Evolutionary conservation across 2,113 vertebrate genomes (phyloP), one percentile per base, ranked within the genome.

Genomic region (Polyodon spathula): DNA sequence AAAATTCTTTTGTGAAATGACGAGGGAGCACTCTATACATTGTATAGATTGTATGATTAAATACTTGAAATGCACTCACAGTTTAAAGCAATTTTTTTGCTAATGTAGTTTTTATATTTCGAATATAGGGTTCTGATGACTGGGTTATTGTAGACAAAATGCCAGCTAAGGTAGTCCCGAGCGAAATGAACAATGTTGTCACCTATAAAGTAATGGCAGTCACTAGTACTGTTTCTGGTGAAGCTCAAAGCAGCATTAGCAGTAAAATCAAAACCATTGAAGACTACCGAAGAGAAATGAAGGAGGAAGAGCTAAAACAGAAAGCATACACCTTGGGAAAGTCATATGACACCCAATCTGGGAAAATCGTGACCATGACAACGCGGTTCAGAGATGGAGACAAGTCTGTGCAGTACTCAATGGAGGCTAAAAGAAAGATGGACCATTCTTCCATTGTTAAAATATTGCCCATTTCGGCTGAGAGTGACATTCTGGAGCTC

Each of bases 81-180:
- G 46, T 14, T 50, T 50, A 50, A 12, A 12, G 46, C n/a, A 50
- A 50, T 59, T n/a, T n/a, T n/a, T n/a, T 64, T 43, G 78, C 87
- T 93, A 88, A 92, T 84, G 72, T 86, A 84, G 83, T 77, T 87
- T 87, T 92, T 87, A 85, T 92, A 89, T 91, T 78, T 87, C 76
- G 81, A 80, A 85, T 88, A 83, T 91, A 92, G 87, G 86, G 87
- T 83, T 72, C 86, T 88, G 85, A 89, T 80, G 82, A 83, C 78
- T 86, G 86, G 78, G 91, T 88, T 86, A 83, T 91, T 90, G 76
- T 90, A 90, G 92, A 93, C 72, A 86, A 76, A 87, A 76, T 95
- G 77, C 93, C 89, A 76, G 78, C 87, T 81, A 88, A 94, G 89
- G 74, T 91, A 78, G 79, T 85, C 86, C 83, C 78, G 79, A 83